Evolutionary conservation across 2,113 vertebrate species (phyloP).

Genomic region (Piprites chloris): DNA sequence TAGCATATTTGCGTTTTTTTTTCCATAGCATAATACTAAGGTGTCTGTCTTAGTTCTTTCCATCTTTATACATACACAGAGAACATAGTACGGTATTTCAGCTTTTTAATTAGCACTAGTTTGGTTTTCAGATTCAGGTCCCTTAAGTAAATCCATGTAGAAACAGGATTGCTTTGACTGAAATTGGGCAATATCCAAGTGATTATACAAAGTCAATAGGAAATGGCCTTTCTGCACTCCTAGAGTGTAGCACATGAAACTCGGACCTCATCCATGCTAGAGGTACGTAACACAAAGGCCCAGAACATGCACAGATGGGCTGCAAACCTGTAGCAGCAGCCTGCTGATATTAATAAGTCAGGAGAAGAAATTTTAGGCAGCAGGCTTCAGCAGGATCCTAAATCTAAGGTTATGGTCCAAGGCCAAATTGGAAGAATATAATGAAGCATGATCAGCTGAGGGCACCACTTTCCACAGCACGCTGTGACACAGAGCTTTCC

Average conservation of each 20-base stretch:
- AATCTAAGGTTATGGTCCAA: neutral
- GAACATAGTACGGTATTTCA: neutral
- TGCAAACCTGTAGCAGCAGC: neutral
- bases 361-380: neutral
- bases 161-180: neutral
- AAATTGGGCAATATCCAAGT: neutral
- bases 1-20: neutral
- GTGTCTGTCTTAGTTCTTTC: neutral
- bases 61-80: neutral
- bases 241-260: neutral
- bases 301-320: neutral
- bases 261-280: neutral
- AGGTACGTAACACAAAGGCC: neutral
- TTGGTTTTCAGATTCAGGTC: neutral
- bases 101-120: conserved; percentile 28
- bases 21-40: neutral
- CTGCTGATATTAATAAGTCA: neutral
- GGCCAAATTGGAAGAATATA: neutral
- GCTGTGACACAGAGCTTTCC: neutral
- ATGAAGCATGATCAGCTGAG: neutral
- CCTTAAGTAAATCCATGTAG: neutral
- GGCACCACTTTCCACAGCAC: neutral
- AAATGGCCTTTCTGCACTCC: neutral
- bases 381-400: neutral
- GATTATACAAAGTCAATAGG: neutral